Conservation (phyloP, 1,140 invertebrate genomes). For the Zaprionus inermis region DNA sequence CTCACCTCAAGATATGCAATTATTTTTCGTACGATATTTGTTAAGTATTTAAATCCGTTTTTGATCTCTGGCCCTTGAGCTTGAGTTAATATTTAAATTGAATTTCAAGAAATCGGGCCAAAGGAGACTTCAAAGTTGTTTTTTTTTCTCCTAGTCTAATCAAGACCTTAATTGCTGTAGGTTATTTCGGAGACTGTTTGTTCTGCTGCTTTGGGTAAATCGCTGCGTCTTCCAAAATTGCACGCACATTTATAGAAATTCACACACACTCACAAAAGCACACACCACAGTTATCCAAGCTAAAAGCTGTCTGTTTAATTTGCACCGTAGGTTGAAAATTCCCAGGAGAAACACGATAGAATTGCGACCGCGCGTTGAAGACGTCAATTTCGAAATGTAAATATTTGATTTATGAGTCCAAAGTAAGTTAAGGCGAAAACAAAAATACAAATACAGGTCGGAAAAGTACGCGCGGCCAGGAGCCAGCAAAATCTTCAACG, state of each 20-base stretch:
- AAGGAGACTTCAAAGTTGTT: slow-evolving; percentile 59
- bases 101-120: slow-evolving; percentile 29
- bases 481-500: slow-evolving; percentile 13
- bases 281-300: background rate
- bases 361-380: slow-evolving; percentile 73
- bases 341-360: slow-evolving; percentile 44
- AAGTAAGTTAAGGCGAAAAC: slow-evolving; percentile 79
- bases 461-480: background rate
- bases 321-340: slow-evolving; percentile 16
- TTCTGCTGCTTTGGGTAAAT: slow-evolving; percentile 32
- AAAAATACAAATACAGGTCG: slow-evolving; percentile 44
- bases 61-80: slow-evolving; percentile 57
- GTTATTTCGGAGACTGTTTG: slow-evolving; percentile 62
- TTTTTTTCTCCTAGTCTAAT: slow-evolving; percentile 30
- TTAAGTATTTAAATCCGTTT: slow-evolving; percentile 63
- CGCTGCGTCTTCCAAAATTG: slow-evolving; percentile 16
- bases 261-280: slow-evolving; percentile 10
- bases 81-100: slow-evolving; percentile 68
- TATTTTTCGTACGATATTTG: slow-evolving; percentile 41
- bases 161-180: slow-evolving; percentile 47
- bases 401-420: slow-evolving; percentile 82
- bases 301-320: slow-evolving; percentile 39
- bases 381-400: slow-evolving; percentile 84
- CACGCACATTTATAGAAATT: slow-evolving; percentile 16
- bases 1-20: slow-evolving; percentile 39